Evolutionary conservation across 2,797 vertebrate genomes (phyloP).

Genomic region (Diceros bicornis): DNA sequence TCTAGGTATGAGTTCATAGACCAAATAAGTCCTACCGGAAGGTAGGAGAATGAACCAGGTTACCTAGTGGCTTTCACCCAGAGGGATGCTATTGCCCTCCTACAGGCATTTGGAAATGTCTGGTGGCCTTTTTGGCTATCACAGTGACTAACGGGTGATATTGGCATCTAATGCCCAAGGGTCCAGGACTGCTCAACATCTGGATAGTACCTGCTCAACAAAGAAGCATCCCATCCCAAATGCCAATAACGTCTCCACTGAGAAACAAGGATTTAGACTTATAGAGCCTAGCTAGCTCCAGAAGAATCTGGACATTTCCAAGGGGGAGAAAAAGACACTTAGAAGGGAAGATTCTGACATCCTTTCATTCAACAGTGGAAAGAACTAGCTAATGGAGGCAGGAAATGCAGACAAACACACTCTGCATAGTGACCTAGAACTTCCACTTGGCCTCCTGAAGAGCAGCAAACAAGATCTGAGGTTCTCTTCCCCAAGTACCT

Average conservation of each 20-base stretch:
- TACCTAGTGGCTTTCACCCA: not conserved
- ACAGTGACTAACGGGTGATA: not conserved
- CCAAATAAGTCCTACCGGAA: not conserved
- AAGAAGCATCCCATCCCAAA: not conserved
- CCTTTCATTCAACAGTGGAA: not conserved
- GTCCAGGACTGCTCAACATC: not conserved
- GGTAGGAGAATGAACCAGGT: not conserved
- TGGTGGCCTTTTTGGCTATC: not conserved
- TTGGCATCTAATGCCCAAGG: not conserved
- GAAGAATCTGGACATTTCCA: not conserved
- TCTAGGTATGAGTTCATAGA: constrained; percentile 46
- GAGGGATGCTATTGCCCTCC: no score
- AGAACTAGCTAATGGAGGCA: not conserved
- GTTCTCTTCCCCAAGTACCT: not conserved
- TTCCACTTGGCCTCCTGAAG: not conserved
- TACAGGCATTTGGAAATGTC: not conserved
- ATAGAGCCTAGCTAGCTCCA: not conserved
- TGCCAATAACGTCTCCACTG: not conserved
- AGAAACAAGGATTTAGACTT: not conserved
- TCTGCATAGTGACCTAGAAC: not conserved
- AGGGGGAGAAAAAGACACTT: not conserved
- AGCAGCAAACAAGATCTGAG: not conserved
- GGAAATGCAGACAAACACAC: not conserved
- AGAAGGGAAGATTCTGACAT: not conserved
- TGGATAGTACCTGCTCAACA: not conserved